Percentiles rank a stretch among this genome's conserved stretches.
Conservation (phyloP, 2,113 vertebrate genomes). For the Alligator mississippiensis region DNA sequence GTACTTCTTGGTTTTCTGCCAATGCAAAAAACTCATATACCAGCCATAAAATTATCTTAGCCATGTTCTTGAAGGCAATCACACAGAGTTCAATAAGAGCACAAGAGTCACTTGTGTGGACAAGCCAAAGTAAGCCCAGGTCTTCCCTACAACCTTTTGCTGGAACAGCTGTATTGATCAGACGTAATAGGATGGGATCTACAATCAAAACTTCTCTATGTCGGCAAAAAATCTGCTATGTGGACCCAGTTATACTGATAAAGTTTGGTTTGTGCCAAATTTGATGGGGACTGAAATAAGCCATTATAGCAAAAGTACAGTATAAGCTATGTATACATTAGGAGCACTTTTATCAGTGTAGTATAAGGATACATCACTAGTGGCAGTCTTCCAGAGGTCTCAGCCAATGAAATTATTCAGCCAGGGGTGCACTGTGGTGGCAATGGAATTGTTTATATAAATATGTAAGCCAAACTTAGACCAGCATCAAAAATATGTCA, state of each 20-base stretch:
- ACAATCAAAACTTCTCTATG: background rate
- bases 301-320: background rate
- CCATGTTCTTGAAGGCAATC: conserved; percentile 22
- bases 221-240: background rate
- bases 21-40: background rate
- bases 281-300: background rate
- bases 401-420: background rate
- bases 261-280: background rate
- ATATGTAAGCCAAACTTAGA: background rate
- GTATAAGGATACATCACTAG: background rate
- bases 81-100: conserved; percentile 5
- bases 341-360: background rate
- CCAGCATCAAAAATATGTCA: background rate
- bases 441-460: background rate
- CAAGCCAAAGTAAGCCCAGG: conserved; percentile 9
- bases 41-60: conserved; percentile 38
- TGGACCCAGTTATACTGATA: background rate
- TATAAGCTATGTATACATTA: background rate
- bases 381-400: background rate
- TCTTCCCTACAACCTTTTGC: background rate
- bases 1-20: background rate
- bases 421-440: background rate
- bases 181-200: background rate
- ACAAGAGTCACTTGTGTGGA: conserved; percentile 35
- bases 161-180: background rate